phyloP scores from a whole-genome alignment of 2,113 vertebrate genomes.

The Nerophis lumbriciformis region DNA sequence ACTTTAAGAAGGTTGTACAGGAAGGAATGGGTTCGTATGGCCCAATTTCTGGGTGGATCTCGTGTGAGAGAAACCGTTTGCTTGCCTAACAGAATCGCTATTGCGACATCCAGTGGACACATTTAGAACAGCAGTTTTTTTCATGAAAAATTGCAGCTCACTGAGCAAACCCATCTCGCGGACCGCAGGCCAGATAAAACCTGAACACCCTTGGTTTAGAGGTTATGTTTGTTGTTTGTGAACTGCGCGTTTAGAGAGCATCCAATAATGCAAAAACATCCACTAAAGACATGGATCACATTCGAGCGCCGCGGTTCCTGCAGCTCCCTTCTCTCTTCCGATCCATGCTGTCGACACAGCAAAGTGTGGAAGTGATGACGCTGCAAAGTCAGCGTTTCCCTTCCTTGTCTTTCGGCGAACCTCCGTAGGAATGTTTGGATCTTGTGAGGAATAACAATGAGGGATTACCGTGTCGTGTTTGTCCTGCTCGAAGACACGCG shows the following conservation, averaged over 20 bases:
- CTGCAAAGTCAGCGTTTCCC: conserved; percentile 3
- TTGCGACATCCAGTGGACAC: no score
- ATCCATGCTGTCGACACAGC: not conserved
- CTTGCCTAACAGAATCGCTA: no score
- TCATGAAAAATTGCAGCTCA: no score
- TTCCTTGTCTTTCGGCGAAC: conserved; percentile 5
- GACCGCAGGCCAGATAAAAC: no score
- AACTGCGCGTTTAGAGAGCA: not conserved
- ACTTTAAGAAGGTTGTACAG: no score
- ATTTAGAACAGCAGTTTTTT: no score
- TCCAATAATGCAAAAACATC: not conserved
- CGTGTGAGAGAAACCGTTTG: no score
- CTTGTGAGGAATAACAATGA: conserved; percentile 54
- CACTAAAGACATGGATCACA: conserved; percentile 1
- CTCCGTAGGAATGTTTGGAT: conserved; percentile 22
- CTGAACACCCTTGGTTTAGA: not conserved
- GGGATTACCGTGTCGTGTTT: conserved; percentile 50
- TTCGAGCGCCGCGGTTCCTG: not conserved
- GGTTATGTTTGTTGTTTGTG: not conserved
- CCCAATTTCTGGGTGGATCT: no score
- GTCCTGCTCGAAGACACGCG: conserved; percentile 15
- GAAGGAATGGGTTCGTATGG: no score
- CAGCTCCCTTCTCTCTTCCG: not conserved
- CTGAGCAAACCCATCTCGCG: no score
- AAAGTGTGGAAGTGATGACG: conserved; percentile 6